These are phyloP conservation scores for Plecotus auritus DNA, from an alignment of 2,113 vertebrate species.

Conservation along the genomic window DNA sequence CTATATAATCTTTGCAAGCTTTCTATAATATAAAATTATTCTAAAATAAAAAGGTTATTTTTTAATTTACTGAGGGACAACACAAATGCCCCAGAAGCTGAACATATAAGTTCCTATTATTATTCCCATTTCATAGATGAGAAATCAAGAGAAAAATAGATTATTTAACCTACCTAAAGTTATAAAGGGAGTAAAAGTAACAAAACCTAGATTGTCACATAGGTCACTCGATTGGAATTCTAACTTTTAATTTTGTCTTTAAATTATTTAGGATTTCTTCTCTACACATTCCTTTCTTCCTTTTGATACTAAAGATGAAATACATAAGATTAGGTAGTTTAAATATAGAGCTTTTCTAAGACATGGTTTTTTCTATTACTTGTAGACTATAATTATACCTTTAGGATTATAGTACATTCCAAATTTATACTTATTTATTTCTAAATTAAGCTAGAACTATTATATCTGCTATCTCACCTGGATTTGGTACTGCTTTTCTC, in stretches of 20 bases:
- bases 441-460: not conserved
- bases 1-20: not conserved
- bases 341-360: not conserved
- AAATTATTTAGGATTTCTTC: slow-evolving; percentile 15
- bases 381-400: not conserved
- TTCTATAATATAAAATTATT: not conserved
- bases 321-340: not conserved
- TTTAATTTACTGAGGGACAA: not conserved
- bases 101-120: not conserved
- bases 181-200: not conserved
- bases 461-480: not conserved
- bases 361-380: not conserved
- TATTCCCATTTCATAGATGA: not conserved
- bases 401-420: not conserved
- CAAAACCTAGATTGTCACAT: not conserved
- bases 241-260: not conserved
- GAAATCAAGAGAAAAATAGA: not conserved
- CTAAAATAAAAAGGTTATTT: not conserved
- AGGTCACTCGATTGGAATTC: not conserved
- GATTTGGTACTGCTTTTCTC: not conserved
- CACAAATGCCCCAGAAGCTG: not conserved
- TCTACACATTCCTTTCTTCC: not conserved
- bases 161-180: not conserved
- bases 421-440: not conserved
- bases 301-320: not conserved